A percentile compares a stretch with the other conserved stretches of the same genome.
These are phyloP conservation scores for Okamejei kenojei DNA, from an alignment of 2,797 vertebrate species.

Conservation along the genomic window DNA sequence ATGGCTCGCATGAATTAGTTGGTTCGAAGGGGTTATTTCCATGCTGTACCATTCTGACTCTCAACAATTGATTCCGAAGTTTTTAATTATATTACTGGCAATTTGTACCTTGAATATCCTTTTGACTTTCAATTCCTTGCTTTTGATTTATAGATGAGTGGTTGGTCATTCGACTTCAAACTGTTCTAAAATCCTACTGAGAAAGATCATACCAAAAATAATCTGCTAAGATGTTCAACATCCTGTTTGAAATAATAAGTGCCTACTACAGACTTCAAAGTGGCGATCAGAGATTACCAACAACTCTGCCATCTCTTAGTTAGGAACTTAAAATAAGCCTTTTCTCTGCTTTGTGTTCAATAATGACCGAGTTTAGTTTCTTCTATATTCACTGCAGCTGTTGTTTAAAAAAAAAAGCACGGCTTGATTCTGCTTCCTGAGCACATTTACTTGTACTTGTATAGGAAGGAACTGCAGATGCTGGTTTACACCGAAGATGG, in stretches of 20 bases:
- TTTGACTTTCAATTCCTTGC: neutral
- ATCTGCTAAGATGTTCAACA: neutral
- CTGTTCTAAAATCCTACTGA: neutral
- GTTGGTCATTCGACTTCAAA: neutral
- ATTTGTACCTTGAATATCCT: neutral
- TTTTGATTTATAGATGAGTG: neutral
- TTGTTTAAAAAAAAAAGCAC: neutral
- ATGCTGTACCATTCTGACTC: too few relatives aligned
- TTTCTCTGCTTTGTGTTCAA: neutral
- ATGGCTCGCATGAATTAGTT: too few relatives aligned
- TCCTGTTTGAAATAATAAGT: neutral
- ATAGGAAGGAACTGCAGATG: too few relatives aligned
- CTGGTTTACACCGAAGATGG: too few relatives aligned
- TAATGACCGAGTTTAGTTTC: neutral
- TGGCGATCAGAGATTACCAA: neutral
- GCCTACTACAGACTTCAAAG: neutral
- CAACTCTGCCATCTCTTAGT: neutral
- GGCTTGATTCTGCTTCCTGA: too few relatives aligned
- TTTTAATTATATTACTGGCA: neutral
- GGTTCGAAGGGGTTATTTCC: too few relatives aligned
- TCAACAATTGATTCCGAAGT: neutral
- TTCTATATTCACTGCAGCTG: neutral
- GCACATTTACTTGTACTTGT: too few relatives aligned
- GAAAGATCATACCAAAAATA: neutral
- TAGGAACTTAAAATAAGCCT: neutral